phyloP scores from a whole-genome alignment of 2,797 vertebrate genomes.

The Babyrousa celebensis region DNA sequence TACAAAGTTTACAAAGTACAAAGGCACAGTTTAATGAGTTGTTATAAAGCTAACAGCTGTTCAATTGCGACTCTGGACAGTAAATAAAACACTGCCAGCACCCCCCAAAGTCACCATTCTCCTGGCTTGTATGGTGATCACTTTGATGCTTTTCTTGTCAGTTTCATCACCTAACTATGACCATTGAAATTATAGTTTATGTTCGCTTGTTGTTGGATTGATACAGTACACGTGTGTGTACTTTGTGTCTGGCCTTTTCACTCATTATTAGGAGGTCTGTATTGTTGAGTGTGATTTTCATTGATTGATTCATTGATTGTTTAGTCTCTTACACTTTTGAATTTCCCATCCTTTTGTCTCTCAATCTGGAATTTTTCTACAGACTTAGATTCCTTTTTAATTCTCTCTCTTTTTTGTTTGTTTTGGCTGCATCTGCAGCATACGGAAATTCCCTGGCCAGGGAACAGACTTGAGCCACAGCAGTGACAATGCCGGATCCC shows the following conservation, averaged over 20 bases:
- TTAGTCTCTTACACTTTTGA: not conserved
- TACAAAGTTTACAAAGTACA: not conserved
- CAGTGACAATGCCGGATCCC: too few relatives aligned
- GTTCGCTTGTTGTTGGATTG: not conserved
- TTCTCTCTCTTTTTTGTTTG: not conserved
- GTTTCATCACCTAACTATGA: not conserved
- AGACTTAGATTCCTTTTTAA: constrained; percentile 22
- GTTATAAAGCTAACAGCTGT: not conserved
- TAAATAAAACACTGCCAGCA: not conserved
- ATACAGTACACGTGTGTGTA: not conserved
- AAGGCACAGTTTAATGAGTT: not conserved
- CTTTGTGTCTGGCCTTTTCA: not conserved
- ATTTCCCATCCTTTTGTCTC: not conserved
- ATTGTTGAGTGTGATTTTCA: not conserved
- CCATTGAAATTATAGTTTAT: not conserved
- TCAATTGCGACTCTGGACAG: not conserved
- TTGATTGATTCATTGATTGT: not conserved
- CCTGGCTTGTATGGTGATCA: not conserved
- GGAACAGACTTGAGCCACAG: too few relatives aligned
- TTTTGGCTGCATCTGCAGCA: too few relatives aligned
- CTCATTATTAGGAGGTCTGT: not conserved
- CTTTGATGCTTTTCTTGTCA: not conserved
- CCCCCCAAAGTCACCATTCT: not conserved
- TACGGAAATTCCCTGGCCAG: too few relatives aligned
- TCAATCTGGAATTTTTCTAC: not conserved